Evolutionary conservation across 35 echinoderm and acorn worm species (phyloP).

Genomic region (Apostichopus californicus): DNA sequence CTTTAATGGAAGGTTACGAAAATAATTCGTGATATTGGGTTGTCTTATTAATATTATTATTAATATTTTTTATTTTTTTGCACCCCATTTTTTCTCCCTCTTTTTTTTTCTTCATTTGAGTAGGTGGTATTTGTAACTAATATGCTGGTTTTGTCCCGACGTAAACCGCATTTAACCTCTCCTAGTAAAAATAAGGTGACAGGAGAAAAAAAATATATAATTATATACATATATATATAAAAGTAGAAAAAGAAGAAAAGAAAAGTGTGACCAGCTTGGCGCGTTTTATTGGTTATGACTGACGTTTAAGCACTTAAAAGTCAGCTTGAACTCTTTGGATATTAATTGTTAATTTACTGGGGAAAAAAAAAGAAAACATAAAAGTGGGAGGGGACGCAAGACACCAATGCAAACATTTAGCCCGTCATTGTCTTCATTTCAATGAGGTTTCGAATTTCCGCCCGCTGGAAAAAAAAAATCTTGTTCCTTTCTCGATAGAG

Average conservation of each 20-base stretch:
- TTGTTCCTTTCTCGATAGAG: background rate
- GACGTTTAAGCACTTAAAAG: slow-evolving; percentile 36
- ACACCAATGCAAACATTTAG: slow-evolving; percentile 50
- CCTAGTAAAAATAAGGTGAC: too few species aligned
- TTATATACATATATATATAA: too few species aligned
- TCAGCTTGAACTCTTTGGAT: background rate
- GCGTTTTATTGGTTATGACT: slow-evolving; percentile 9
- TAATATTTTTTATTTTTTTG: too few species aligned
- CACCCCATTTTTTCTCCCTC: too few species aligned
- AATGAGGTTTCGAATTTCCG: slow-evolving; percentile 43
- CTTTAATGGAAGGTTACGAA: too few species aligned
- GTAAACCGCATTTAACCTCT: too few species aligned
- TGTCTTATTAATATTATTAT: too few species aligned
- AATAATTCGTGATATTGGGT: too few species aligned
- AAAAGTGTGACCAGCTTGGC: background rate
- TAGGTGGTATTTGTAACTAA: too few species aligned
- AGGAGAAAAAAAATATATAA: too few species aligned
- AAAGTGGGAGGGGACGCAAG: slow-evolving; percentile 19
- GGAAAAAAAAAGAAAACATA: background rate
- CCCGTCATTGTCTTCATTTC: slow-evolving; percentile 38
- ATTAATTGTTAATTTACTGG: slow-evolving; percentile 5
- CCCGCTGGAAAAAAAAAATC: background rate
- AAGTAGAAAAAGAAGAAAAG: background rate
- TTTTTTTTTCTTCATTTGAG: too few species aligned
- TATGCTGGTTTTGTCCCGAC: too few species aligned